phyloP scores from a whole-genome alignment of 2,797 vertebrate species.

The Naso thynnoides region DNA sequence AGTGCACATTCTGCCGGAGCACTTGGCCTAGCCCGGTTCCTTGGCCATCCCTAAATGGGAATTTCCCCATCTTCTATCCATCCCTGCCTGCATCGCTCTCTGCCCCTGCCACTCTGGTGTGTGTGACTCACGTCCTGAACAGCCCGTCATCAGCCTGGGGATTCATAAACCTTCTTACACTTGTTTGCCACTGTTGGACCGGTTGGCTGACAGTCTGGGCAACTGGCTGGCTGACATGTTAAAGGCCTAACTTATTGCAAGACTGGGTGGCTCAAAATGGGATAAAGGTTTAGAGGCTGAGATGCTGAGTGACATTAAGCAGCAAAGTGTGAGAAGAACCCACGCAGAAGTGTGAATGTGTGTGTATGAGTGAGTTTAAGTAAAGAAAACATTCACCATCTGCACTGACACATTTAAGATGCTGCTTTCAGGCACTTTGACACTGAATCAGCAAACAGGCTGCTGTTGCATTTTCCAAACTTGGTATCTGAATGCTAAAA shows the following conservation, averaged over 20 bases:
- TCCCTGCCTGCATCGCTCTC: constrained; percentile 67
- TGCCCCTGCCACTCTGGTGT: constrained; percentile 75
- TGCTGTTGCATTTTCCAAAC: constrained; percentile 45
- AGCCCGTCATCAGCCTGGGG: constrained; percentile 59
- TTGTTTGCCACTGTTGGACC: constrained; percentile 79
- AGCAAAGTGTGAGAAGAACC: constrained; percentile 29
- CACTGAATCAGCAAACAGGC: constrained; percentile 19
- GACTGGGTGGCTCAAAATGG: constrained; percentile 61
- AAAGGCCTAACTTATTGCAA: constrained; percentile 63
- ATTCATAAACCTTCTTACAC: constrained; percentile 75
- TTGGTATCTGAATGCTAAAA: constrained; percentile 33
- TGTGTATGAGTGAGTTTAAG: constrained; percentile 23
- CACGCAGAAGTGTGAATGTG: constrained; percentile 6
- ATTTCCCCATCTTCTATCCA: constrained; percentile 79
- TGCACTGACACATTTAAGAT: not conserved
- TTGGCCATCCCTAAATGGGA: constrained; percentile 83
- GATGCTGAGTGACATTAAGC: constrained; percentile 48
- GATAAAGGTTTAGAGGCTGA: constrained; percentile 56
- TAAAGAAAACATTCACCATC: constrained; percentile 40
- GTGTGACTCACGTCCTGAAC: constrained; percentile 77
- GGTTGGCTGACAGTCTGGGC: constrained; percentile 62
- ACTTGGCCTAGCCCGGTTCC: constrained; percentile 67
- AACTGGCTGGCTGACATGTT: constrained; percentile 64
- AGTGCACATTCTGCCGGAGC: constrained; percentile 83
- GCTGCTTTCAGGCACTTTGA: constrained; percentile 15